These are phyloP conservation scores for Haplotaxodon microlepis DNA, from an alignment of 2,113 vertebrate genomes.

Conservation along the genomic window DNA sequence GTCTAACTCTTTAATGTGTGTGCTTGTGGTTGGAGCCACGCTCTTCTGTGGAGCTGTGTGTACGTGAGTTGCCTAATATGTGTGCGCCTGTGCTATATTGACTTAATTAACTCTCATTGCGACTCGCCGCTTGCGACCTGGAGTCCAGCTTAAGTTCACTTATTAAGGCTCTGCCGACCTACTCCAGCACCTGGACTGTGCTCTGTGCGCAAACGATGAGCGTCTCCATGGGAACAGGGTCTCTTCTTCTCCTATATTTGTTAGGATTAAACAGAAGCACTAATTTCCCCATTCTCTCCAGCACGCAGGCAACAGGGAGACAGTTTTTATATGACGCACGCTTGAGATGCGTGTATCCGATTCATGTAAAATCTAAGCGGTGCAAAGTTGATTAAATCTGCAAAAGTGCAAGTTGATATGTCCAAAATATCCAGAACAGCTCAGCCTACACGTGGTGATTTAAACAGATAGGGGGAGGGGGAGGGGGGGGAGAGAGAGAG, in stretches of 20 bases:
- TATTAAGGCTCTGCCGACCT: neutral
- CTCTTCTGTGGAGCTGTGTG: neutral
- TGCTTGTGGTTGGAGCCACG: neutral
- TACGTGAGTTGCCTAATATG: neutral
- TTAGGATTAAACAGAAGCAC: neutral
- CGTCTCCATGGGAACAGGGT: conserved; percentile 32
- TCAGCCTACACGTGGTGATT: neutral
- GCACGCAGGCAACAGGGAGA: neutral
- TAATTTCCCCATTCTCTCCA: neutral
- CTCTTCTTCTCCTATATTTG: neutral
- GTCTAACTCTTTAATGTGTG: neutral
- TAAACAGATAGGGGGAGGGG: neutral
- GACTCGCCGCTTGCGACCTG: neutral
- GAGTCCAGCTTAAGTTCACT: neutral
- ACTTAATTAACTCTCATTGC: neutral
- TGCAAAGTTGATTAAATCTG: neutral
- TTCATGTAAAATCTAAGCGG: neutral
- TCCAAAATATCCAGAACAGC: neutral
- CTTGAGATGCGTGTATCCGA: neutral
- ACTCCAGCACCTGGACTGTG: conserved; percentile 1
- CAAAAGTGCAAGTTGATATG: neutral
- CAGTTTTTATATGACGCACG: neutral
- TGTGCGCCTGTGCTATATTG: neutral
- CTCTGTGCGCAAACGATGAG: neutral
- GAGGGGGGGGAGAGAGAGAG: fast-evolving